Conservation (phyloP, 2,113 vertebrate species). For the Antechinus flavipes region DNA sequence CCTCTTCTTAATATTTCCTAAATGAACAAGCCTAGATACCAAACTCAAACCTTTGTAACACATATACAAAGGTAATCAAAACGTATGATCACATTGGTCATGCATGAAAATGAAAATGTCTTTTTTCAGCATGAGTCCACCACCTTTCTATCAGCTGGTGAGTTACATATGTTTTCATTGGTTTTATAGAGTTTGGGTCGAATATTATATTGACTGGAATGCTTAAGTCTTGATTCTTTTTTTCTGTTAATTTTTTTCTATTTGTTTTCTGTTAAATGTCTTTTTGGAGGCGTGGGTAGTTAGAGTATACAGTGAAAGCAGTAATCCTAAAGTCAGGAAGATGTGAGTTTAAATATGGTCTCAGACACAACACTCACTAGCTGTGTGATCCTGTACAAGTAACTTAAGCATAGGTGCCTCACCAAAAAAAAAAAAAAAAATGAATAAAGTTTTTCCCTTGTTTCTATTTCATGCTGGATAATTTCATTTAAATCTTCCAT, state of each 20-base stretch:
- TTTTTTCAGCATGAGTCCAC: neutral
- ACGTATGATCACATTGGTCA: neutral
- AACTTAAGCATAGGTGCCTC: too few relatives aligned
- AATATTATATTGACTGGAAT: neutral
- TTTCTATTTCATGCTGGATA: neutral
- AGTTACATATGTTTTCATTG: neutral
- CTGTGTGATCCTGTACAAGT: too few relatives aligned
- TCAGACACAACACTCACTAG: too few relatives aligned
- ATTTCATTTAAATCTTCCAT: neutral
- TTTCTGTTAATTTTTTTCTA: neutral
- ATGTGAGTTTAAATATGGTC: too few relatives aligned
- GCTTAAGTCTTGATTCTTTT: neutral
- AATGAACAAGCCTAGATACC: neutral
- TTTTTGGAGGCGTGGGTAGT: too few relatives aligned
- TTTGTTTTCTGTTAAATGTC: too few relatives aligned
- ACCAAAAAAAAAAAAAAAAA: too few relatives aligned
- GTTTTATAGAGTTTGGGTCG: neutral
- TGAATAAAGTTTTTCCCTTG: neutral
- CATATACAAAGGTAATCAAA: neutral
- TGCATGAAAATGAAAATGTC: neutral
- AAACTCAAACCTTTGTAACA: neutral
- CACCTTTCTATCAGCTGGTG: neutral
- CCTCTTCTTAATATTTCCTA: neutral
- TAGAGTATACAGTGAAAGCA: too few relatives aligned
- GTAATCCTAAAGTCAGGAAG: too few relatives aligned